Evolutionary conservation across 2,797 vertebrate species (phyloP), one percentile per base, ranked within the genome.

Genomic region (Rhynchonycteris naso): DNA sequence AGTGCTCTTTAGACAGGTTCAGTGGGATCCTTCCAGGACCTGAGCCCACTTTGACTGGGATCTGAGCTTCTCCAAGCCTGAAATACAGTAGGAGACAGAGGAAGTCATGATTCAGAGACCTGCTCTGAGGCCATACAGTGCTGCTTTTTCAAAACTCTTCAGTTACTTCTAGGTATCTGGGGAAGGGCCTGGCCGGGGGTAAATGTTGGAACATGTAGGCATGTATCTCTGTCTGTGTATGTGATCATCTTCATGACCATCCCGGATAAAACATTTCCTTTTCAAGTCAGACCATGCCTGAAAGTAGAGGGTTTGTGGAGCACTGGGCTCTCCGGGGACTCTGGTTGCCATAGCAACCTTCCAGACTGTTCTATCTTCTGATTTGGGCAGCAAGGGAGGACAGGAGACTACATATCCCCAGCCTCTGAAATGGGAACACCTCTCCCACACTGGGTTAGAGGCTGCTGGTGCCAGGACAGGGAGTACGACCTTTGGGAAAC

Each of bases 341-440:
- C 88, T 93, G 96, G 99, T 99, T 99, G 99, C 99, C 98, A 98
- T 99, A 99, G 99, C 99, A 99, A 99, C 99, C 98, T 98, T 98
- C 98, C 97, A 99, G 99, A 98, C 98, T 97, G 97, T 98, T 99
- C 95, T 85, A 56, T 82, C 94, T 97, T 92, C 96, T 97, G 98
- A 96, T 97, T 97, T 95, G 97, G 97, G 87, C 96, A 90, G 33
- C 26, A 87, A 26, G 10, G 3, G 79, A 92, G 69, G 80, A 92
- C 66, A 72, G 66, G 65, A 92, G 95, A 47, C 47, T 68, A 61
- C 68, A 38, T 61, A 69, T 78, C 79, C 33, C 82, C 54, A 74
- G 52, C 95, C 97, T 93, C 75, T 82, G 66, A 78, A 78, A 68
- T 75, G 33, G 19, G 1, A 63, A 30, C 15, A 24, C 56, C 58